Base-by-base conservation (phyloP, 2,888 invertebrate genomes). In the Plusia festucae region DNA sequence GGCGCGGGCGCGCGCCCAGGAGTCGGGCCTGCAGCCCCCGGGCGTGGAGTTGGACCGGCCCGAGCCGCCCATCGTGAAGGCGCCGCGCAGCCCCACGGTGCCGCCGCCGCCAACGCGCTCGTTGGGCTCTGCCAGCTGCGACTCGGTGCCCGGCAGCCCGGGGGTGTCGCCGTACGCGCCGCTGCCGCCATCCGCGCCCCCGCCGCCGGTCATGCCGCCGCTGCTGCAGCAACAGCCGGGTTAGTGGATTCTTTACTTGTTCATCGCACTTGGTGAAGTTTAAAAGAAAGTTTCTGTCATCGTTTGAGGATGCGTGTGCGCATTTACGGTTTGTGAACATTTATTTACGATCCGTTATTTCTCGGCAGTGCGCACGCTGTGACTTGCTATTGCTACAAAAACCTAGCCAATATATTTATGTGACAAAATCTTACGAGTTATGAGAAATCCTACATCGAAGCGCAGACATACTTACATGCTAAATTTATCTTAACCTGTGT, bases 141-240 rank as follows among this genome's bases (percentile, higher is more conserved):
- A 92, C 79, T 94, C 95, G 0, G 89, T 93, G 69, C 93, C 94
- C 13, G 93, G 90, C 6, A 94, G 94, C 0, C 95, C 90, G 67
- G 95, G 87, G 73, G 86, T 92, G 72, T 90, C 92, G 4, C 96
- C 94, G 83, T 90, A 86, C 83, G 91, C 94, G 65, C 94, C 86
- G 46, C 89, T 86, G 49, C 92, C 86, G 52, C 96, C 96, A 55
- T 96, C 97, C 53, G 96, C 96, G 91, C 96, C 87, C 91, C 96
- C 85, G 90, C 95, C 79, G 87, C 95, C 81, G 84, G 90, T 93
- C 40, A 93, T 95, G 90, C 95, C 95, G 62, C 96, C 95, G 71
- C 91, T 93, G 66, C 86, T 88, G 86, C 95, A 89, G 82, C 95
- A 90, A 82, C 92, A 93, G 82, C 93, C 94, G 69, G 94, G 95